Base-by-base conservation (phyloP, 2,888 invertebrate species). In the Galeruca laticollis region DNA sequence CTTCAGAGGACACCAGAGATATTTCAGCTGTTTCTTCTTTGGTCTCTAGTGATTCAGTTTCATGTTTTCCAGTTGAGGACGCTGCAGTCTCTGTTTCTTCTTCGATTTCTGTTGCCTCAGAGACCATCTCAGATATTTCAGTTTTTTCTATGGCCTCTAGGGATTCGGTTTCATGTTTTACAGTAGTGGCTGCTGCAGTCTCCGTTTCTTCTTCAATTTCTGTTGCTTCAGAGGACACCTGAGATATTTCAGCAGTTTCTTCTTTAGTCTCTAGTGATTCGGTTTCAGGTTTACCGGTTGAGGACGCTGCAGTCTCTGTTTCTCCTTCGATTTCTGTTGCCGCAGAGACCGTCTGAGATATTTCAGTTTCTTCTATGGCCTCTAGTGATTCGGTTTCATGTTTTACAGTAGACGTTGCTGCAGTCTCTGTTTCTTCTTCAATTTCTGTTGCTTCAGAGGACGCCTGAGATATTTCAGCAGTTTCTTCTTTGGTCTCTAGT, bases 231-330 rank as follows among this genome's bases (percentile, higher is more conserved):
- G 35, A 10, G 3, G 15, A 10, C 20, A 33, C 3, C 1, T 18
- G n/a, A 11, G 18, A 6, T 57, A 2, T 33, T 57, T 57, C 40
- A 20, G 31, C 15, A 20, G 31, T 47, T n/a, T n/a, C n/a, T 49
- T 57, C 49, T 33, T 31, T 31, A 31, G 5, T 33, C 1, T 33
- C 26, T 21, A 13, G 18, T 35, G 6, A 31, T 47, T 18, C 20
- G 31, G 63, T 49, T 47, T 61, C 61, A 21, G 47, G 35, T 15
- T 18, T 13, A 37, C 37, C 37, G 9, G 59, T 35, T 33, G 37
- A 5, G 8, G 18, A 4, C 2, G 37, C 1, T n/a, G 20, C 4
- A 9, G n/a, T 18, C 59, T 18, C 35, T 8, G 2, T 20, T 54
- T 3, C 2, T 2, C 21, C 18, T 1, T 0, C 10, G 2, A 6